phyloP scores from a whole-genome alignment of 2,888 invertebrate genomes.

The Sinelater perroti region DNA sequence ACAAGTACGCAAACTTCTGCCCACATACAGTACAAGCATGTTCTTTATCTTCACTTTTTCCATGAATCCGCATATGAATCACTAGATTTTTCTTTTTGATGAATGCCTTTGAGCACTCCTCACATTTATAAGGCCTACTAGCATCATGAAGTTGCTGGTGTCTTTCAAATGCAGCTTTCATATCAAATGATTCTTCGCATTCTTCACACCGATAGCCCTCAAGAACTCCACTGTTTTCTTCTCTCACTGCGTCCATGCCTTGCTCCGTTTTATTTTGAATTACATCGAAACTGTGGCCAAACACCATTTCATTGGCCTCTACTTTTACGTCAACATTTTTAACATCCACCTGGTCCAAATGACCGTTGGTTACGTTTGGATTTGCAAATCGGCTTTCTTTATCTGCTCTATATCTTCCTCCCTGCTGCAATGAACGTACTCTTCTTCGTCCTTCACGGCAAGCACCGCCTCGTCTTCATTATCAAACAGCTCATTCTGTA shows the following conservation, averaged over 20 bases:
- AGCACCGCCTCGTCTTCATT: not conserved
- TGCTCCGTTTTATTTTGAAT: no score
- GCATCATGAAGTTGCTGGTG: slow-evolving; percentile 28
- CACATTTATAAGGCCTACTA: slow-evolving; percentile 37
- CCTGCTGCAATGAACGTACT: no score
- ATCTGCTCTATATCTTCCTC: no score
- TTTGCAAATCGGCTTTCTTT: no score
- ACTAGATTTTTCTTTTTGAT: slow-evolving; percentile 35
- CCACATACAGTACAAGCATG: slow-evolving; percentile 47
- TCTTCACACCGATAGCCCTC: slow-evolving; percentile 30
- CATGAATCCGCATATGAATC: slow-evolving; percentile 41
- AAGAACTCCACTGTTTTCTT: no score
- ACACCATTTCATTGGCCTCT: slow-evolving; percentile 2
- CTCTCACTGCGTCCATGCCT: no score
- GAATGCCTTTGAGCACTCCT: slow-evolving; percentile 43
- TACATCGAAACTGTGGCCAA: no score
- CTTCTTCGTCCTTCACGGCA: slow-evolving; percentile 7
- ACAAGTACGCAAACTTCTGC: slow-evolving; percentile 49
- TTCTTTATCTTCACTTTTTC: slow-evolving; percentile 37
- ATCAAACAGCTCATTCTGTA: slow-evolving; percentile 10
- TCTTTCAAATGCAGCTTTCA: slow-evolving; percentile 19
- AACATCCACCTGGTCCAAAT: no score
- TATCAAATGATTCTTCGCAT: slow-evolving; percentile 35
- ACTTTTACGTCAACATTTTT: not conserved
- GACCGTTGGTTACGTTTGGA: no score